Base-by-base conservation (phyloP, 2,113 vertebrate species). In the Osmerus eperlanus region DNA sequence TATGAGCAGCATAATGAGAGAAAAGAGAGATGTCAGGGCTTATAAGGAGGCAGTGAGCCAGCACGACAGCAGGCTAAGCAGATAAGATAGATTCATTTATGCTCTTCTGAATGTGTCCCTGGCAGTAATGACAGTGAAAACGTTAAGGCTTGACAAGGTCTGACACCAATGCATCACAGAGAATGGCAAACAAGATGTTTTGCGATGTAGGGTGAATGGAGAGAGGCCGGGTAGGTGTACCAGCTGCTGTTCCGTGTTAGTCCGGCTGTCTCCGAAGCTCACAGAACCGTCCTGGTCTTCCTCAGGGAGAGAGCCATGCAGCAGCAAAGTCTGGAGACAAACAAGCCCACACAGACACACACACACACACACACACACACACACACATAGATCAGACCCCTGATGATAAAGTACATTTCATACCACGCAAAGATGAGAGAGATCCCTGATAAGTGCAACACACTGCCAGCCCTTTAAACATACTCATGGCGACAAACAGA, bases 231-330 rank as follows among this genome's bases (percentile, higher is more conserved):
- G 58, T 11, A 18, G 77, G 63, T 67, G 52, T 89, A 99, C 97
- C 96, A 99, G 88, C 81, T 98, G 96, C 80, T 98, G 96, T 63
- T 98, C 96, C 0, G 94, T 86, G 75, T 91, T 94, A 19, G 91
- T 90, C 73, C 93, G 91, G 70, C 65, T 92, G 65, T 98, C 96
- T 68, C 88, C 91, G 14, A 96, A 93, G 68, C 90, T 92, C 86
- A 93, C 87, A 4, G 94, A 90, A 3, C 91, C 92, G 55, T 94
- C 93, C 84, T 96, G 96, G 81, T 98, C 95, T 19, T 99, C 96
- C 82, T 98, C 96, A 0, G 96, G 96, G 77, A 98, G 90, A 47
- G 95, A 96, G 1, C 96, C 97, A 6, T 94, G 94, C 76, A 99
- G 94, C 75, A 99, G 79, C 86, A 99, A 84, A 76, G 95, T 94